phyloP scores from a whole-genome alignment of 2,113 vertebrate species.

The Carassius auratus region DNA sequence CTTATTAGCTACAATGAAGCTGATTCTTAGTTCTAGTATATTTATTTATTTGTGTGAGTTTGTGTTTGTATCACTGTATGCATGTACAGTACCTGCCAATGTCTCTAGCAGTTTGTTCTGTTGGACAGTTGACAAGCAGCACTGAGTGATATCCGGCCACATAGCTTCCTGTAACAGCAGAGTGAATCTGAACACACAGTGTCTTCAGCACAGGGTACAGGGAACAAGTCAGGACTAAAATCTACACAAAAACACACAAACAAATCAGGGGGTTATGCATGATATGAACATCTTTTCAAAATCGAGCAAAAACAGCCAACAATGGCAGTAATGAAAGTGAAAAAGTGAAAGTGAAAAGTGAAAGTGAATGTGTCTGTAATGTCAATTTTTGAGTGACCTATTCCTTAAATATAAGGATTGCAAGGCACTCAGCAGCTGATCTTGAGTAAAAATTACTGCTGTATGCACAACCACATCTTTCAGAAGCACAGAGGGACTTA shows the following conservation, averaged over 20 bases:
- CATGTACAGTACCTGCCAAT: conserved; percentile 78
- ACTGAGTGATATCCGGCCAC: conserved; percentile 80
- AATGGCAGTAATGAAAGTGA: too few species aligned
- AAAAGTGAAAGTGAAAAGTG: too few species aligned
- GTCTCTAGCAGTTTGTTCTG: conserved; percentile 82
- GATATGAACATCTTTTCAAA: too few species aligned
- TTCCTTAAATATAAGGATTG: not conserved
- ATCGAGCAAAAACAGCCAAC: too few species aligned
- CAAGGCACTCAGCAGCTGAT: not conserved
- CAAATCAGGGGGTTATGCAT: not conserved
- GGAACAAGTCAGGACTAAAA: conserved; percentile 73
- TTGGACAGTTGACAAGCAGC: conserved; percentile 84
- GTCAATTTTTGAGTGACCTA: conserved; percentile 18
- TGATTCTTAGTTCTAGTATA: not conserved
- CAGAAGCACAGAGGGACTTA: not conserved
- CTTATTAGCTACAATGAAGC: not conserved
- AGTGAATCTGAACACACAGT: conserved; percentile 73
- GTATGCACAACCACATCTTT: not conserved
- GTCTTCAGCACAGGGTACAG: conserved; percentile 74
- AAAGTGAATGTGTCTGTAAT: too few species aligned
- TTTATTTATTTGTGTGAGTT: not conserved
- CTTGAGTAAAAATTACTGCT: not conserved
- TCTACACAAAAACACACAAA: conserved; percentile 78
- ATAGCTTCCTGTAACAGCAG: conserved; percentile 76
- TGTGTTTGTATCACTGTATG: not conserved